Evolutionary conservation across 2,888 invertebrate species (phyloP).

Genomic region (Labia minor): DNA sequence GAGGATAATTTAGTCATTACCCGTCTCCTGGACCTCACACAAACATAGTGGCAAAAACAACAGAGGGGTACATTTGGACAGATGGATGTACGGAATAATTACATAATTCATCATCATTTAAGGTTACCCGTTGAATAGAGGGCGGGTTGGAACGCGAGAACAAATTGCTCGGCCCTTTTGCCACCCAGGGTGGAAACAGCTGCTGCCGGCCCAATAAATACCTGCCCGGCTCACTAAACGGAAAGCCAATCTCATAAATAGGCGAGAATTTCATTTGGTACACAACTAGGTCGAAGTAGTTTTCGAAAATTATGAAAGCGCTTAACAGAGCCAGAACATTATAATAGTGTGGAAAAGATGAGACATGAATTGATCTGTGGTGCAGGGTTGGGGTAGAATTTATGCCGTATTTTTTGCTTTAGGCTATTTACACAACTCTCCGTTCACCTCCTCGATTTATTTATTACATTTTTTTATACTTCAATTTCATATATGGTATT

Average conservation of each 20-base stretch:
- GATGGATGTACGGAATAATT: not conserved
- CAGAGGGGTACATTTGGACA: not conserved
- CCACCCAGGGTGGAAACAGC: conserved; percentile 4
- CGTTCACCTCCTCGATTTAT: too few species aligned
- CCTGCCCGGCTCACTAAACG: conserved; percentile 4
- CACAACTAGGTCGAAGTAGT: conserved; percentile 13
- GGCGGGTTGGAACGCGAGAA: not conserved
- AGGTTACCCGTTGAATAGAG: not conserved
- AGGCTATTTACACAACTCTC: too few species aligned
- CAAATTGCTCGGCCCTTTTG: not conserved
- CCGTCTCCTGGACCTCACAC: not conserved
- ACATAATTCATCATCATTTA: conserved; percentile 13
- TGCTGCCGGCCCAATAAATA: conserved; percentile 4
- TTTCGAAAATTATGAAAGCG: not conserved
- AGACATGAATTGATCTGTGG: not conserved
- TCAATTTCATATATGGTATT: too few species aligned
- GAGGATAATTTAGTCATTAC: conserved; percentile 5
- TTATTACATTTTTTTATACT: too few species aligned
- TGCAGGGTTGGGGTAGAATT: too few species aligned
- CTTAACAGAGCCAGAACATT: conserved; percentile 3
- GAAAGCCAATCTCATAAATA: conserved; percentile 13
- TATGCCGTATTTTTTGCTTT: too few species aligned
- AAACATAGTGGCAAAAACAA: not conserved
- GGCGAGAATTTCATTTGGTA: not conserved
- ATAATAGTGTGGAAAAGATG: not conserved